phyloP scores from a whole-genome alignment of 2,113 vertebrate species.

The Chionomys nivalis region DNA sequence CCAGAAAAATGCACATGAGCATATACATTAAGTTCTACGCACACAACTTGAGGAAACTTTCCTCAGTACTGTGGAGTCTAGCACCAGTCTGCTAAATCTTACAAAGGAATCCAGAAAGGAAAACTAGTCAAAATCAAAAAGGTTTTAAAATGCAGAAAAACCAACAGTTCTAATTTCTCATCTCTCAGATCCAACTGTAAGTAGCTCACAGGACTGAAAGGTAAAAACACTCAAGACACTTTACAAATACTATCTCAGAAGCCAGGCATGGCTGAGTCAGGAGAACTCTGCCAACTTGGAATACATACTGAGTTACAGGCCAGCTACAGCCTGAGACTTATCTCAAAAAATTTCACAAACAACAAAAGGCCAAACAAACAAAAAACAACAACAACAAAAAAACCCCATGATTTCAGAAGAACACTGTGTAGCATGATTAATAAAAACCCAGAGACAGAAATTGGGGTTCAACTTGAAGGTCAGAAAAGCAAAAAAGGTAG shows the following conservation, averaged over 20 bases:
- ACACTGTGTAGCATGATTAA: too few species aligned
- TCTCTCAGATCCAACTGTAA: neutral
- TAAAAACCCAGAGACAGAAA: too few species aligned
- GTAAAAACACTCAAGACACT: neutral
- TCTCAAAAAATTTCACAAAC: neutral
- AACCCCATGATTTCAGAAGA: neutral
- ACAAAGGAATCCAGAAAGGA: conserved; percentile 14
- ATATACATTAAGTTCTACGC: neutral
- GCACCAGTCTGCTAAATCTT: conserved; percentile 32
- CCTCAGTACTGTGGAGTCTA: neutral
- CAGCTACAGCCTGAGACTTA: neutral
- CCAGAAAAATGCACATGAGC: neutral
- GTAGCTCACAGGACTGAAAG: neutral
- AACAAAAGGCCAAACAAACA: neutral
- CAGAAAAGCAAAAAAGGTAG: too few species aligned
- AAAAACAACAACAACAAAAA: neutral
- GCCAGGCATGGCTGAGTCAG: neutral
- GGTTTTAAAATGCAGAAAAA: conserved; percentile 33
- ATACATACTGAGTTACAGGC: neutral
- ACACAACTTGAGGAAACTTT: neutral
- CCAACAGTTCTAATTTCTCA: neutral
- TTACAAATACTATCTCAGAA: neutral
- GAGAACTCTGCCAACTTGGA: neutral
- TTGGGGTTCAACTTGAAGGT: too few species aligned
- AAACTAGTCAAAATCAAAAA: conserved; percentile 42